A percentile compares a stretch with the other conserved stretches of the same genome.
Evolutionary conservation across 2,888 invertebrate species (phyloP).

Genomic region (Tachystola acroxantha): DNA sequence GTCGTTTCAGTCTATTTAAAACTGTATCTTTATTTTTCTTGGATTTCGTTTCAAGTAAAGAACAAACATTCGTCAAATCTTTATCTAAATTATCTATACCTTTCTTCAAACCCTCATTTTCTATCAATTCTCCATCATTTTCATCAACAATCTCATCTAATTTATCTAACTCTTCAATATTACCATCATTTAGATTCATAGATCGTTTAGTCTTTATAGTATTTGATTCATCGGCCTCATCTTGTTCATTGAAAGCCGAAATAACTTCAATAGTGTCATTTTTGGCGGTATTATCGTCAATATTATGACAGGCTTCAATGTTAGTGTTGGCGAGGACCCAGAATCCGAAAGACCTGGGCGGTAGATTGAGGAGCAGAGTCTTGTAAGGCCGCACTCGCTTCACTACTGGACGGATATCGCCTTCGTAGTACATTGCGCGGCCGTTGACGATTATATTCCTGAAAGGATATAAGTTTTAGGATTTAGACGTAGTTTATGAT

Average conservation of each 20-base stretch:
- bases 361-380: conserved; percentile 77
- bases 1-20: conserved; percentile 29
- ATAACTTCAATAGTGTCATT: conserved; percentile 28
- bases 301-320: conserved; percentile 73
- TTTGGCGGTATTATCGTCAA: conserved; percentile 20
- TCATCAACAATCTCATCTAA: conserved; percentile 5
- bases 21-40: conserved; percentile 1
- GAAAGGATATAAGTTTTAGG: conserved; percentile 15
- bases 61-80: conserved; percentile 36
- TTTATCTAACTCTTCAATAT: conserved; percentile 25
- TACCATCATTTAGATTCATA: conserved; percentile 8
- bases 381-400: conserved; percentile 70
- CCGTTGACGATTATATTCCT: conserved; percentile 83
- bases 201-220: conserved; percentile 37
- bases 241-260: conserved; percentile 11
- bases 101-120: conserved; percentile 24
- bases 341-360: conserved; percentile 84
- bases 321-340: conserved; percentile 85
- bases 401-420: conserved; percentile 76
- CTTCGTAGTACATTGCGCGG: conserved; percentile 75
- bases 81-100: conserved; percentile 37
- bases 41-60: conserved; percentile 23
- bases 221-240: conserved; percentile 14
- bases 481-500: too few species aligned
- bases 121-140: neutral